These are phyloP conservation scores for Saccostrea glomerata DNA, from an alignment of 1,140 invertebrate species.

Conservation along the genomic window DNA sequence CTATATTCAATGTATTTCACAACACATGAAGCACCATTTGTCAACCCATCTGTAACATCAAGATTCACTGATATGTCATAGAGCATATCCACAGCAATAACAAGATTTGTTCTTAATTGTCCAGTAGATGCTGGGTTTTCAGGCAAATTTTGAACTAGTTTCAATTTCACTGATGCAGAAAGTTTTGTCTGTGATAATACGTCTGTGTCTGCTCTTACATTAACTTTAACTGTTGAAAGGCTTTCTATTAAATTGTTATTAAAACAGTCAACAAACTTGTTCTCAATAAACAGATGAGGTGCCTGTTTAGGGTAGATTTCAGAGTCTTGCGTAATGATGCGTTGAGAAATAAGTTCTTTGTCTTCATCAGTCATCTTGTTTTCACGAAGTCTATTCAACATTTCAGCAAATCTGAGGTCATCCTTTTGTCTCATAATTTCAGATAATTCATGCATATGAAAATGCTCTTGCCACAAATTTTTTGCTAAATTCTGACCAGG, in stretches of 20 bases:
- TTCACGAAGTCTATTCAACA: constrained; percentile 58
- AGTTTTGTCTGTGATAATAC: neutral
- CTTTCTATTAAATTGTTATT: too few relatives aligned
- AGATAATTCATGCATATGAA: too few relatives aligned
- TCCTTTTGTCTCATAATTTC: constrained; percentile 62
- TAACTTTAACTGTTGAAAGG: too few relatives aligned
- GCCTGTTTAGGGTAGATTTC: neutral
- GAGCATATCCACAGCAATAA: too few relatives aligned
- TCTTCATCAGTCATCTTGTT: constrained; percentile 44
- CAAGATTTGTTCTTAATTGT: too few relatives aligned
- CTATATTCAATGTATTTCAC: constrained; percentile 54
- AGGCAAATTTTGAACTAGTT: constrained; percentile 43
- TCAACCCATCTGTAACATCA: too few relatives aligned
- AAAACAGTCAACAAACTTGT: too few relatives aligned
- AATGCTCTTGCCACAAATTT: too few relatives aligned
- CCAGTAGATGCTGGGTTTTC: neutral
- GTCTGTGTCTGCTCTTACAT: too few relatives aligned
- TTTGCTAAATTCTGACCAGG: too few relatives aligned
- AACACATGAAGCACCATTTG: neutral
- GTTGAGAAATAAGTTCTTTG: neutral
- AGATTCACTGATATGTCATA: too few relatives aligned
- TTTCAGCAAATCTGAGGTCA: constrained; percentile 54
- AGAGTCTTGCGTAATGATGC: neutral
- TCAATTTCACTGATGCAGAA: constrained; percentile 39
- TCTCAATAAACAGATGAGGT: too few relatives aligned